phyloP scores from a whole-genome alignment of 2,113 vertebrate species.

The Gracilinanus agilis region DNA sequence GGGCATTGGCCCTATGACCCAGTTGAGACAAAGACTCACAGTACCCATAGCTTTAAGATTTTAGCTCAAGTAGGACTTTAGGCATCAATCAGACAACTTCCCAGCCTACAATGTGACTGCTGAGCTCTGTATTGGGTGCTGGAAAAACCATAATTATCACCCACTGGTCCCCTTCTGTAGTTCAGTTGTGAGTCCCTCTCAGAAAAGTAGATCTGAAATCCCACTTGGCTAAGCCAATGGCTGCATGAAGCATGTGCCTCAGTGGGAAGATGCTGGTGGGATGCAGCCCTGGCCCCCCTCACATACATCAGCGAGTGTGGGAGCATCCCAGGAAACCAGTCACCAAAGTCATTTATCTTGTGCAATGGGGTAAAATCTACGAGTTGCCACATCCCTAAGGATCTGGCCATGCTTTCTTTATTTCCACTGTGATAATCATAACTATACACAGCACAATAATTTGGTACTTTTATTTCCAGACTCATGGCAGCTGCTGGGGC shows the following conservation, averaged over 20 bases:
- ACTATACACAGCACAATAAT: conserved; percentile 66
- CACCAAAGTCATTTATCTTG: background rate
- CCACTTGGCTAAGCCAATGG: background rate
- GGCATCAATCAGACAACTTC: background rate
- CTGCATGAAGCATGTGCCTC: background rate
- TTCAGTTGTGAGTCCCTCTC: background rate
- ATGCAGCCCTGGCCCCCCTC: background rate
- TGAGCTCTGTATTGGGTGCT: rapidly evolving
- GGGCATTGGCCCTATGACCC: background rate
- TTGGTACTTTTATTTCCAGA: conserved; percentile 73
- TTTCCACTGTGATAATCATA: conserved; percentile 67
- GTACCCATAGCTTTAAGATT: background rate
- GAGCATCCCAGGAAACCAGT: background rate
- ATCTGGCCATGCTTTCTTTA: conserved; percentile 42
- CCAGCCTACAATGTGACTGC: background rate
- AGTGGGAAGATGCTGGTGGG: background rate
- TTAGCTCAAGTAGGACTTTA: background rate
- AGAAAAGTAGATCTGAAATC: background rate
- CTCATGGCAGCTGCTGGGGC: conserved; percentile 74
- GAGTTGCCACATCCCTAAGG: conserved; percentile 33
- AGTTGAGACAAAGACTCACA: background rate
- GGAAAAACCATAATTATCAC: background rate
- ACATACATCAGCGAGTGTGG: background rate
- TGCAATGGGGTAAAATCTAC: background rate
- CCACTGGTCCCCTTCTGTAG: background rate